Conservation (phyloP, 2,888 invertebrate species). For the Pemphredon lugubris region DNA sequence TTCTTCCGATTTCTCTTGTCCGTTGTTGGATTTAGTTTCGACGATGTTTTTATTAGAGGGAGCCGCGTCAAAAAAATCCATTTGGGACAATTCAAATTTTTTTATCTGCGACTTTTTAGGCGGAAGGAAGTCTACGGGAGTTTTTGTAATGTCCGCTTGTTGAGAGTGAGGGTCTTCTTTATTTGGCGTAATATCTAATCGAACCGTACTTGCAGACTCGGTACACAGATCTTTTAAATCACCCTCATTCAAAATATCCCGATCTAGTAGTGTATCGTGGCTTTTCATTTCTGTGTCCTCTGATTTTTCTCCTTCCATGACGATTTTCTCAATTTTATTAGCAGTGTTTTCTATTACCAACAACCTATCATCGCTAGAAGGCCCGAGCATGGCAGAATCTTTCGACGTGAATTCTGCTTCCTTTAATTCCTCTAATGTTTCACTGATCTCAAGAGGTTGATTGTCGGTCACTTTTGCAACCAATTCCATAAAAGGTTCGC, state of each 20-base stretch:
- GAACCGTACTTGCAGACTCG: constrained; percentile 10
- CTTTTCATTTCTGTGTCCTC: constrained; percentile 24
- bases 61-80: constrained; percentile 68
- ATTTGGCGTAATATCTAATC: constrained; percentile 18
- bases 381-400: neutral
- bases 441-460: constrained; percentile 18
- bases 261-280: constrained; percentile 7
- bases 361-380: constrained; percentile 19
- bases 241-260: constrained; percentile 9
- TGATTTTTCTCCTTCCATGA: constrained; percentile 20
- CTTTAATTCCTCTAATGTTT: constrained; percentile 17
- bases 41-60: constrained; percentile 18
- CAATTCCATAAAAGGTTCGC: constrained; percentile 18
- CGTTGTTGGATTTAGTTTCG: constrained; percentile 22
- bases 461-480: constrained; percentile 31
- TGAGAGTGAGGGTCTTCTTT: constrained; percentile 23
- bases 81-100: constrained; percentile 76
- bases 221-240: constrained; percentile 17
- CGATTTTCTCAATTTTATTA: constrained; percentile 9
- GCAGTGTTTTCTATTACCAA: neutral
- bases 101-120: constrained; percentile 79
- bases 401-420: constrained; percentile 11
- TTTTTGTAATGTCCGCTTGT: constrained; percentile 34
- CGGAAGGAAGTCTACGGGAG: constrained; percentile 69
- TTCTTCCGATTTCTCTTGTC: constrained; percentile 19